Conservation (phyloP, 1,140 invertebrate species). For the Cheumatopsyche charites region DNA sequence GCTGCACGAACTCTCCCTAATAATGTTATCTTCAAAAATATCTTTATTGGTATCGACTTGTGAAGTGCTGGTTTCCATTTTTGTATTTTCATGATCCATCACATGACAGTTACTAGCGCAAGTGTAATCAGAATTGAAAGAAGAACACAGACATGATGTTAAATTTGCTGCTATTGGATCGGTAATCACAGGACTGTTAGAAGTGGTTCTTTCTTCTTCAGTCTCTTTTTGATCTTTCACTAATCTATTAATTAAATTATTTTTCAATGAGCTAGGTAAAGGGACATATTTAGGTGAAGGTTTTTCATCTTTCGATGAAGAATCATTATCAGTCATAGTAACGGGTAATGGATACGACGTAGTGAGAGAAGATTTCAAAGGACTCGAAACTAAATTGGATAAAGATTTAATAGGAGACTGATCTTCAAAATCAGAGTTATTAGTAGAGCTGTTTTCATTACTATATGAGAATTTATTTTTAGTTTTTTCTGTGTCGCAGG, state of each 20-base stretch:
- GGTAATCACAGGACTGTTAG: conserved; percentile 44
- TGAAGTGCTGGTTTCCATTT: not conserved
- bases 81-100: conserved; percentile 7
- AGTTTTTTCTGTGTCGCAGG: conserved; percentile 51
- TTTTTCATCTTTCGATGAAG: conserved; percentile 36
- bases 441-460: conserved; percentile 55
- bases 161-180: conserved; percentile 58
- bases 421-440: conserved; percentile 58
- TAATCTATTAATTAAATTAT: conserved; percentile 45
- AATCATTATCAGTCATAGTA: conserved; percentile 1
- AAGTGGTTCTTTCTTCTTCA: conserved; percentile 7
- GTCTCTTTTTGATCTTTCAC: conserved; percentile 28
- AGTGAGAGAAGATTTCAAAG: conserved; percentile 58
- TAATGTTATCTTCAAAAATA: not conserved
- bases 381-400: conserved; percentile 67
- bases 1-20: not conserved
- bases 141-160: conserved; percentile 57
- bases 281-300: conserved; percentile 44
- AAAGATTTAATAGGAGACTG: conserved; percentile 68
- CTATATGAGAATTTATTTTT: conserved; percentile 53
- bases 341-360: conserved; percentile 26
- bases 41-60: not conserved
- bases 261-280: conserved; percentile 46
- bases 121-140: conserved; percentile 49
- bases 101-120: conserved; percentile 40